phyloP scores from a whole-genome alignment of 2,797 vertebrate species.

The Hirundo rustica region DNA sequence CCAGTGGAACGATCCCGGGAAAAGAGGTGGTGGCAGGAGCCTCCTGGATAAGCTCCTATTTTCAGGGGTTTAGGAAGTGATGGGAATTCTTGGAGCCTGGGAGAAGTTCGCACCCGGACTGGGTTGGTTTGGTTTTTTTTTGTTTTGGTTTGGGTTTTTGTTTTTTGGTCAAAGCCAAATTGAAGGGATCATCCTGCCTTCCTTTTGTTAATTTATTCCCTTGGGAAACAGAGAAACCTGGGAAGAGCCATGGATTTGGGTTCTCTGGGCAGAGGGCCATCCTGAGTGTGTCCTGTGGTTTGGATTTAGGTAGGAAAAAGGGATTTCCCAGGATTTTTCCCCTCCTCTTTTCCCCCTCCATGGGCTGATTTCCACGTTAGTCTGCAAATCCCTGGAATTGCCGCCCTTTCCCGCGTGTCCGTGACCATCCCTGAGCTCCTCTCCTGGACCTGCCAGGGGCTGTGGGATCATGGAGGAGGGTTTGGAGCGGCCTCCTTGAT shows the following conservation, averaged over 20 bases:
- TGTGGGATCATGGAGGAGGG: neutral
- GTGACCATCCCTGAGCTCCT: conserved; percentile 61
- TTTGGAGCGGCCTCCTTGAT: neutral
- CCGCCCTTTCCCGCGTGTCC: rapidly evolving
- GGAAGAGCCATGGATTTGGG: neutral
- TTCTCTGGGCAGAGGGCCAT: neutral
- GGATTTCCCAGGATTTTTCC: neutral
- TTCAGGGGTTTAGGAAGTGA: conserved; percentile 1
- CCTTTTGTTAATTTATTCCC: conserved; percentile 30
- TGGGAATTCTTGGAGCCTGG: neutral
- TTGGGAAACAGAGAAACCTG: neutral
- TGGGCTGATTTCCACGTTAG: neutral
- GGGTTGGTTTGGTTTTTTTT: neutral
- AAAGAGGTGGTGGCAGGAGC: neutral
- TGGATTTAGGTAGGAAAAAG: neutral
- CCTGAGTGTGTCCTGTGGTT: neutral
- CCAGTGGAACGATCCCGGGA: neutral
- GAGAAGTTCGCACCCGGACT: neutral
- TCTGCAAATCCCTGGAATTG: neutral
- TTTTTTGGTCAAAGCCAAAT: neutral
- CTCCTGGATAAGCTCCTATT: neutral
- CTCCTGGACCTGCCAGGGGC: neutral
- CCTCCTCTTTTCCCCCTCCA: neutral
- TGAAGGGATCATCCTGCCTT: neutral
- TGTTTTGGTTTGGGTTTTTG: neutral